phyloP scores from a whole-genome alignment of 2,113 vertebrate species.

The Dascyllus trimaculatus region DNA sequence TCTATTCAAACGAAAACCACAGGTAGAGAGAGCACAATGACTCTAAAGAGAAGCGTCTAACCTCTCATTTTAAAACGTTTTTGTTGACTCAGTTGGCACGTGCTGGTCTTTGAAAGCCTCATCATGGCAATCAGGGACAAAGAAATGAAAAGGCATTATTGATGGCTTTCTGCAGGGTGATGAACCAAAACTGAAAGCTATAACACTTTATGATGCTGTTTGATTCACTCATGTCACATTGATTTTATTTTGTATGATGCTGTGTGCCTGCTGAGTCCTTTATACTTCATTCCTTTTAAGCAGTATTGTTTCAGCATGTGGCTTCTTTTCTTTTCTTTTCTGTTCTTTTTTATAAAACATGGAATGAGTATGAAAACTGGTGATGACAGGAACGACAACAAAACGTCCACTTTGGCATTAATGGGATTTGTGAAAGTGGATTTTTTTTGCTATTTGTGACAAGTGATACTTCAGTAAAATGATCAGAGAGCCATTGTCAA shows the following conservation, averaged over 20 bases:
- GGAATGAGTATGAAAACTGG: constrained; percentile 11
- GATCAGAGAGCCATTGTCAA: background rate
- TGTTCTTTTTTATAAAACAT: background rate
- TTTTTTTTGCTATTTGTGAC: constrained; percentile 44
- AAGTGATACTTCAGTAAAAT: constrained; percentile 19
- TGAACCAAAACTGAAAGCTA: constrained; percentile 23
- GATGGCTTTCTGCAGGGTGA: constrained; percentile 23
- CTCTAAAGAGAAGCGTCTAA: background rate
- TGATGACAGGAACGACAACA: constrained; percentile 22
- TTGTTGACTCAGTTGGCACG: background rate
- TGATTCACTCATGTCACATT: constrained; percentile 34
- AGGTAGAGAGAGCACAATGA: background rate
- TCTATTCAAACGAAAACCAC: constrained; percentile 4
- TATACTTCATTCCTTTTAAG: constrained; percentile 21
- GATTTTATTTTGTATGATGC: constrained; percentile 29
- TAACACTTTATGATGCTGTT: constrained; percentile 15
- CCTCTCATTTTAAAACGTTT: background rate
- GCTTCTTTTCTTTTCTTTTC: background rate
- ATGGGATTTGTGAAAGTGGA: constrained; percentile 45
- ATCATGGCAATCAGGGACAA: constrained; percentile 8
- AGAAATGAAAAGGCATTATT: constrained; percentile 55
- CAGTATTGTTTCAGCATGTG: constrained; percentile 18
- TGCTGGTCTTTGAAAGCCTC: constrained; percentile 8
- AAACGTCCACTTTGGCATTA: background rate
- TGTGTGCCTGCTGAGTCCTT: background rate